Base-by-base conservation (phyloP, 2,113 vertebrate species). In the Eleginops maclovinus region DNA sequence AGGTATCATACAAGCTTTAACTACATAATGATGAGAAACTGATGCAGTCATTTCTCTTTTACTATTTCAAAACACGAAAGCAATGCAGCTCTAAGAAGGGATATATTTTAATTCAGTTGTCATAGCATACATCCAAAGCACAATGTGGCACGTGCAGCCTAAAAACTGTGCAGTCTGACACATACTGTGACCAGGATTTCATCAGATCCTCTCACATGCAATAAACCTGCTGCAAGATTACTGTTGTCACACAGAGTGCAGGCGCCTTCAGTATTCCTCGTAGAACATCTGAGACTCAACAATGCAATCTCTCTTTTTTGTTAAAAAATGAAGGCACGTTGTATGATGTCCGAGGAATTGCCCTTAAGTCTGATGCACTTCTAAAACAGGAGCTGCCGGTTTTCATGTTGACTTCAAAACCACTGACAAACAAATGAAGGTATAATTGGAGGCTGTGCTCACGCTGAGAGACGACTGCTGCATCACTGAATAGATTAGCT, bases 381-480 rank as follows among this genome's bases (percentile, higher is more conserved):
- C 15, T 14, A 9, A 76, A 62, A 19, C 19, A 46, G 9, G 50
- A 49, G 54, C 83, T 36, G 40, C 56, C 46, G 89, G 49, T 78
- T 82, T 24, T 75, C 69, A 64, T 67, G 54, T 80, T 26, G 64
- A 72, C 77, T 83, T 85, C 75, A 60, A 76, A 88, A 88, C 75
- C 62, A 84, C 62, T 49, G 80, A 88, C 80, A 89, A 89, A 92
- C 90, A 92, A 91, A 92, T 82, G 86, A 89, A 92, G 90, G 88
- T 82, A 79, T 89, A 92, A 92, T 84, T 89, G 91, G 88, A 88
- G 41, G 63, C 78, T 68, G 46, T 67, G 77, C 83, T 91, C 90
- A 85, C n/a, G 66, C 89, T 83, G 92, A 56, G 90, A 87, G 68
- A 85, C 65, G 80, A 83, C 78, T 81, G 77, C 85, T 88, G 90